Evolutionary conservation across 2,888 invertebrate species (phyloP), one percentile per base, ranked within the genome.

Genomic region (Nineta flava): DNA sequence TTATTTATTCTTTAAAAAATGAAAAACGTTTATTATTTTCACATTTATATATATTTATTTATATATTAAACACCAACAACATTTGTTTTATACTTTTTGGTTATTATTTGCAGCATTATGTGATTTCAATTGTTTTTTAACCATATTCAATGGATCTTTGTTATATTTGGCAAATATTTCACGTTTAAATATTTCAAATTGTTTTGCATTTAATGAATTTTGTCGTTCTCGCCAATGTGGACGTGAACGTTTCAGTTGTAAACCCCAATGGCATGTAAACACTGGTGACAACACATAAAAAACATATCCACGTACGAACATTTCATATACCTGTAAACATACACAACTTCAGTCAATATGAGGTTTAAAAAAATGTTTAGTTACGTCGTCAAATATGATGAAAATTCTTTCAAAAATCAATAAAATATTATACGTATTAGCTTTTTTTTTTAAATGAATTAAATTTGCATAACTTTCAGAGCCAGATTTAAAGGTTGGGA

Each of bases 231-330:
- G 72, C 90, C 90, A 91, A 1, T 83, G 76, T 0, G 90, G 90
- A 19, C 88, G 73, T 40, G 77, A 77, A 58, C 83, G 77, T 51
- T 85, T 79, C 31, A 80, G 79, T 62, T 91, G 90, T 3, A 92
- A 69, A 0, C 91, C 91, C 87, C 91, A 90, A 62, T 92, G 92
- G 48, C 86, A 85, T 0, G 90, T 88, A 68, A 91, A 92, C 46
- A 87, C 79, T 0, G 91, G 91, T 0, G 91, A 86, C 10, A 92
- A 73, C 1, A 93, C 91, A 59, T 80, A 77, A 69, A 92, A 91
- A 62, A 86, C 81, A 69, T 87, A 92, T 7, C 91, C 90, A 44
- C 87, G 83, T 31, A 91, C 78, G 63, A 79, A 87, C 86, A 91
- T 91, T 70, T 93, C 92, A 69, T 91, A 91, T 35, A 91, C 90